Conservation (phyloP, 1,140 invertebrate genomes). For the Eulimnadia texana region DNA sequence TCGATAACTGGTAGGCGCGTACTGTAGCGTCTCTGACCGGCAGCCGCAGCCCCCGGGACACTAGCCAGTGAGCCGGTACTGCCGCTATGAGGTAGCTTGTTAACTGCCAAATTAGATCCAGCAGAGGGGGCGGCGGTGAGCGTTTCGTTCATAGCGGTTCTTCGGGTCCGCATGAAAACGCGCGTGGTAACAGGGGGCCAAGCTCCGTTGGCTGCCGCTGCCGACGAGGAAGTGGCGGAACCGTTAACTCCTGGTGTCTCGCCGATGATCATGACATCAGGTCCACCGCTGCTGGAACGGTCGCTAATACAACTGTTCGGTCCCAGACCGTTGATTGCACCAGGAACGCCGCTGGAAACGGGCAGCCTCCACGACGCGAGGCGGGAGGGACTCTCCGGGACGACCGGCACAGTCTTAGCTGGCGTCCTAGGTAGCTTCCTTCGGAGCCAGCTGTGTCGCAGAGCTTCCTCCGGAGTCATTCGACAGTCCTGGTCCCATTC, state of each 20-base stretch:
- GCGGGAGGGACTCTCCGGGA: background rate
- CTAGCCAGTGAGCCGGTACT: constrained; percentile 2
- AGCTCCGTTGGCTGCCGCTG: background rate
- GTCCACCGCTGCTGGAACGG: constrained; percentile 1
- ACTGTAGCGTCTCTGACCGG: constrained; percentile 6
- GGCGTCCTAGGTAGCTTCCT: constrained; percentile 77
- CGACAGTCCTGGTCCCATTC: constrained; percentile 90
- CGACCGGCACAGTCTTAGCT: constrained; percentile 29
- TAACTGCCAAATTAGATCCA: background rate
- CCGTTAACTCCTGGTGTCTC: background rate
- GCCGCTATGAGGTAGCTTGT: constrained; percentile 12
- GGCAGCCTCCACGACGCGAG: background rate
- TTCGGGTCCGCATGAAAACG: constrained; percentile 13
- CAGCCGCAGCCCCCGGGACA: constrained; percentile 5
- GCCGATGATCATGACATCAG: constrained; percentile 12
- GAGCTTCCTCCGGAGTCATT: constrained; percentile 79
- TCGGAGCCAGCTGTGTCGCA: constrained; percentile 87
- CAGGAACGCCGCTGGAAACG: background rate
- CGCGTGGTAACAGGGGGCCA: constrained; percentile 13
- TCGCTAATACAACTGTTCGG: constrained; percentile 6
- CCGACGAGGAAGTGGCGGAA: background rate
- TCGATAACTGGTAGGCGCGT: constrained; percentile 9
- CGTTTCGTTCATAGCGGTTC: constrained; percentile 9
- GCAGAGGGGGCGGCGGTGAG: background rate
- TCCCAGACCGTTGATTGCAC: constrained; percentile 1